Conservation (phyloP, 2,113 vertebrate species). For the Noctilio leporinus region DNA sequence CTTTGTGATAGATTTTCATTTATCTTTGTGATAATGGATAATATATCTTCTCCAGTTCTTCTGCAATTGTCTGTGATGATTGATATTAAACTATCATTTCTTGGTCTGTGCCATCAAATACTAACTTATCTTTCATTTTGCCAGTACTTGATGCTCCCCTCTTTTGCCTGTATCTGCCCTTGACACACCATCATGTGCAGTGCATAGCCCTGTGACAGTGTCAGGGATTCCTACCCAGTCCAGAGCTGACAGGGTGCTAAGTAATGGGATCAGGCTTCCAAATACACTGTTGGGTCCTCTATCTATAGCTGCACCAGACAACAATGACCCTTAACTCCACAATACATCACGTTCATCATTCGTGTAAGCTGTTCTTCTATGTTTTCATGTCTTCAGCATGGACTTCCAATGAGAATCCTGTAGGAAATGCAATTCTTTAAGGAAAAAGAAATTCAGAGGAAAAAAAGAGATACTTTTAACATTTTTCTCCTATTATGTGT, state of each 20-base stretch:
- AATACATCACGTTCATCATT: neutral
- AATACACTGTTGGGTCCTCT: neutral
- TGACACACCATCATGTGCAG: neutral
- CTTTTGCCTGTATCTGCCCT: neutral
- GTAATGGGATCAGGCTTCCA: neutral
- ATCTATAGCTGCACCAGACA: neutral
- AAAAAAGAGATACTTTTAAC: neutral
- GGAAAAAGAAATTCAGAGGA: neutral
- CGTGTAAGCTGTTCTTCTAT: neutral
- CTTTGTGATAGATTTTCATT: conserved; percentile 39
- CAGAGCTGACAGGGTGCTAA: neutral
- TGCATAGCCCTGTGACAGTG: neutral
- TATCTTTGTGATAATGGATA: conserved; percentile 32
- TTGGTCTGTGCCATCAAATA: conserved; percentile 42
- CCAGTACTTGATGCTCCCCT: neutral
- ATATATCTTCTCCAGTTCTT: conserved; percentile 53
- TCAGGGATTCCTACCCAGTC: neutral
- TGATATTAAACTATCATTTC: conserved; percentile 62
- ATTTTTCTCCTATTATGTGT: neutral
- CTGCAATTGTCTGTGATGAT: conserved; percentile 48
- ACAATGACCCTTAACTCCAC: neutral
- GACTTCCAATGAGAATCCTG: neutral
- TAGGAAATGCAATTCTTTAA: neutral
- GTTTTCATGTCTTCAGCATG: neutral
- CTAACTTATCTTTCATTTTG: conserved; percentile 58